phyloP scores from a whole-genome alignment of 1,140 invertebrate genomes.

The Zaprionus africanus region DNA sequence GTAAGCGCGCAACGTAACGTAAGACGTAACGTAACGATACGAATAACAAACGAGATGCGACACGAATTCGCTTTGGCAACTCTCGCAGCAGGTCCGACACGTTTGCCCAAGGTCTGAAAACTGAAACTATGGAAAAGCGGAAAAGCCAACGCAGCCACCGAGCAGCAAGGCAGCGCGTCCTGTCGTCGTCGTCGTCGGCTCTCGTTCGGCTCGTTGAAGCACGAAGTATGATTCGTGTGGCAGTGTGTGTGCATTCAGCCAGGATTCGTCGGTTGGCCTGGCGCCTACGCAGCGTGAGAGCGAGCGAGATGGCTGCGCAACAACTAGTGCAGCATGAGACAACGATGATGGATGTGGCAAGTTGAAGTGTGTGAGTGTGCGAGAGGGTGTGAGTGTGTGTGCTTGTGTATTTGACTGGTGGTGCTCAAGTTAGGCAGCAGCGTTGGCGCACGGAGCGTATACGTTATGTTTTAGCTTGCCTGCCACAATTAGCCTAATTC shows the following conservation, averaged over 20 bases:
- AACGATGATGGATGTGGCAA: slow-evolving; percentile 32
- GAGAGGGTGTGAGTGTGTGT: not conserved
- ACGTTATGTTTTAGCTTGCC: slow-evolving; percentile 31
- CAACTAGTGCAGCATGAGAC: slow-evolving; percentile 20
- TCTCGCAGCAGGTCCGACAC: slow-evolving; percentile 64
- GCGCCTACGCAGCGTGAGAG: slow-evolving; percentile 13
- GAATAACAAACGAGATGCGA: slow-evolving; percentile 30
- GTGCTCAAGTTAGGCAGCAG: slow-evolving; percentile 18
- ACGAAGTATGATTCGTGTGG: slow-evolving; percentile 2
- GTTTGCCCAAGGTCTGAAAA: slow-evolving; percentile 78
- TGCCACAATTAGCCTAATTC: slow-evolving; percentile 73
- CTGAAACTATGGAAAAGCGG: slow-evolving; percentile 56
- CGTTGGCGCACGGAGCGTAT: slow-evolving; percentile 32
- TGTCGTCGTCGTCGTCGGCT: slow-evolving; percentile 23
- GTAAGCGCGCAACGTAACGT: slow-evolving; percentile 42
- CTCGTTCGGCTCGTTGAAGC: slow-evolving; percentile 39
- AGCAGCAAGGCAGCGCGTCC: too few relatives aligned
- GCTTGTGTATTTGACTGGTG: slow-evolving; percentile 1
- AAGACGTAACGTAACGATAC: slow-evolving; percentile 52
- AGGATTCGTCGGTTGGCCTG: slow-evolving; percentile 60
- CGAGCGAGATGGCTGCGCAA: slow-evolving; percentile 43
- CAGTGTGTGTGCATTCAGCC: slow-evolving; percentile 43
- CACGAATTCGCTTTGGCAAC: not conserved
- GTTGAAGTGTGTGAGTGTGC: not conserved
- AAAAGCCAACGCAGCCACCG: slow-evolving; percentile 13